Percentiles rank a stretch among this genome's conserved stretches.
Conservation (phyloP, 1,140 invertebrate genomes). For the Phymastichus coffea region DNA sequence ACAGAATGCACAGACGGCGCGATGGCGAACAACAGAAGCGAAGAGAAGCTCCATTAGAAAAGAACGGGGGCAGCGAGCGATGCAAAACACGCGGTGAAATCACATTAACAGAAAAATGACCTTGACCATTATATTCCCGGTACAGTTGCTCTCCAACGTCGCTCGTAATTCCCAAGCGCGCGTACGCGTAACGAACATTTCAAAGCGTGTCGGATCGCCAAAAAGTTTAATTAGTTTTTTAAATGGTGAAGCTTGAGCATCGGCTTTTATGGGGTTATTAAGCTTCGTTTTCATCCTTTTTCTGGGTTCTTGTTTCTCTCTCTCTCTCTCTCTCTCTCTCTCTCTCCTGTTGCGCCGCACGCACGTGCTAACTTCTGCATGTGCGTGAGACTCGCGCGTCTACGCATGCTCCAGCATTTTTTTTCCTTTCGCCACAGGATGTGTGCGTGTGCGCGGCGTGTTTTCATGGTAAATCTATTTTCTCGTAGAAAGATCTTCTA, state of each 20-base stretch:
- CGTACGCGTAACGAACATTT: slow-evolving; percentile 21
- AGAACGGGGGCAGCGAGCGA: no score
- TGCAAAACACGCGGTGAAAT: no score
- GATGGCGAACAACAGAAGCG: no score
- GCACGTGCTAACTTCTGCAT: not conserved
- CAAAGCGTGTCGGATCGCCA: slow-evolving; percentile 18
- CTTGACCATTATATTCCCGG: slow-evolving; percentile 2
- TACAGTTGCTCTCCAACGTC: no score
- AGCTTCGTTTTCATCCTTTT: not conserved
- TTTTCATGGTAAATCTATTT: no score
- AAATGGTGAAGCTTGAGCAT: slow-evolving; percentile 3
- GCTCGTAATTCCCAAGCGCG: no score
- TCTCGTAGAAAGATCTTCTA: no score
- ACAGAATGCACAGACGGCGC: no score
- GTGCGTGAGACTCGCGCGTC: not conserved
- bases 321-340: not conserved
- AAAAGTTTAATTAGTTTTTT: slow-evolving; percentile 30
- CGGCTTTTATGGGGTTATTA: slow-evolving; percentile 26
- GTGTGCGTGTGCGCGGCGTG: no score
- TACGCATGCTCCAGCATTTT: not conserved
- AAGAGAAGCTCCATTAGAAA: no score
- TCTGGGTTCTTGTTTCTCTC: not conserved
- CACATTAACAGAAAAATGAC: slow-evolving; percentile 5
- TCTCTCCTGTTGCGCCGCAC: not conserved
- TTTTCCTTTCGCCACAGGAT: not conserved